Conservation (phyloP, 2,113 vertebrate species). For the Colaptes auratus region DNA sequence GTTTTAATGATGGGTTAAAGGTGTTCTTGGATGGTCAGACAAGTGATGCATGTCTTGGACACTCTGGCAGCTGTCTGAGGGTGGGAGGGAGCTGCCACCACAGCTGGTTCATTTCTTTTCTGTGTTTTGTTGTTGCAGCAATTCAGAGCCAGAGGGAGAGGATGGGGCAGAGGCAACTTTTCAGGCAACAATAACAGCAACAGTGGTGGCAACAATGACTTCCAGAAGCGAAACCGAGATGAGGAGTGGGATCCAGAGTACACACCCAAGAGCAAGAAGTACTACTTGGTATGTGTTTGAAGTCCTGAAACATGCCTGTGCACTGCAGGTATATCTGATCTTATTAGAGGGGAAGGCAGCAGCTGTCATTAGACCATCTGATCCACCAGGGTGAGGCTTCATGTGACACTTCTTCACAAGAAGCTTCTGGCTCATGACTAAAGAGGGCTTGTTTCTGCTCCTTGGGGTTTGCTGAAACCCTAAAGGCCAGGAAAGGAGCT, state of each 20-base stretch:
- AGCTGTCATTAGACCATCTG: neutral
- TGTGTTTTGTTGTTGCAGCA: constrained; percentile 55
- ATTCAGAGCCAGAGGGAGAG: constrained; percentile 88
- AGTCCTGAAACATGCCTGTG: neutral
- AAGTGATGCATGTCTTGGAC: neutral
- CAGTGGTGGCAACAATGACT: constrained; percentile 79
- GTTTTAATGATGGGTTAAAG: neutral
- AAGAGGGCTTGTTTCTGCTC: neutral
- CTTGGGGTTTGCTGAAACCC: neutral
- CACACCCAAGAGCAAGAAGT: constrained; percentile 93
- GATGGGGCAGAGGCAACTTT: constrained; percentile 89
- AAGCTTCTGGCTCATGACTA: neutral
- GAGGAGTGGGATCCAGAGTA: constrained; percentile 94
- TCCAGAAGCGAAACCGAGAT: constrained; percentile 80
- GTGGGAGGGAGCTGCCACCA: neutral
- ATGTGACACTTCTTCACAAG: neutral
- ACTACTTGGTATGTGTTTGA: constrained; percentile 88
- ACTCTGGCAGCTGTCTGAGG: neutral
- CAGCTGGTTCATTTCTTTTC: accelerated
- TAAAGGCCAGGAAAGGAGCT: neutral
- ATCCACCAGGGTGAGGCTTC: neutral
- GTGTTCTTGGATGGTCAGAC: neutral
- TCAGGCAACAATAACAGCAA: constrained; percentile 82
- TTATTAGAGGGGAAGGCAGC: neutral
- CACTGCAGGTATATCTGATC: neutral